Percentiles rank a stretch among this genome's conserved stretches.
Evolutionary conservation across 2,888 invertebrate genomes (phyloP).

Genomic region (Theretra japonica): DNA sequence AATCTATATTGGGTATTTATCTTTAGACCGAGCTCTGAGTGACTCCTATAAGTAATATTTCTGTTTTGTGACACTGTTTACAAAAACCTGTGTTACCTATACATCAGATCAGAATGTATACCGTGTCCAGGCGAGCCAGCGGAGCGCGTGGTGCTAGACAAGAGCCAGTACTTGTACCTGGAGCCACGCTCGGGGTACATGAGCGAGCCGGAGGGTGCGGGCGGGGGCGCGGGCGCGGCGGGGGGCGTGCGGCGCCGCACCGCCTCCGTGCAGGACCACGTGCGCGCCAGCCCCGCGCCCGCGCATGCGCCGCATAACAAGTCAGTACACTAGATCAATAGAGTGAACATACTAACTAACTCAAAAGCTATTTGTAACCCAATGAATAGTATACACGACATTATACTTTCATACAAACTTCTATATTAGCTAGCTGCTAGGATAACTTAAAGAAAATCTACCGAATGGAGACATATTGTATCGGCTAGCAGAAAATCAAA

Average conservation of each 20-base stretch:
- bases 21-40: too few relatives aligned
- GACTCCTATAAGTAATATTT: not conserved
- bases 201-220: conserved; percentile 79
- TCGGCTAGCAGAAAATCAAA: too few relatives aligned
- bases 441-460: too few relatives aligned
- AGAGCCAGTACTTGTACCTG: conserved; percentile 81
- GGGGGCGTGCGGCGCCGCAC: conserved; percentile 69
- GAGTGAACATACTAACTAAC: too few relatives aligned
- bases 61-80: not conserved
- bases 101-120: not conserved
- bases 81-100: not conserved
- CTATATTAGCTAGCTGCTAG: too few relatives aligned
- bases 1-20: too few relatives aligned
- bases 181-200: conserved; percentile 81
- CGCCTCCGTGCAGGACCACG: conserved; percentile 77
- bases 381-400: too few relatives aligned
- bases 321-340: too few relatives aligned
- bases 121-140: conserved; percentile 54
- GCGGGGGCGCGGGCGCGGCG: conserved; percentile 71
- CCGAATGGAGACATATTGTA: too few relatives aligned
- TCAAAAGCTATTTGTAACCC: too few relatives aligned
- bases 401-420: too few relatives aligned
- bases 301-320: conserved; percentile 58
- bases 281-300: conserved; percentile 63
- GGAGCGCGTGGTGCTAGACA: conserved; percentile 69